Base-by-base conservation (phyloP, 2,113 vertebrate genomes). In the Syrrhaptes paradoxus region DNA sequence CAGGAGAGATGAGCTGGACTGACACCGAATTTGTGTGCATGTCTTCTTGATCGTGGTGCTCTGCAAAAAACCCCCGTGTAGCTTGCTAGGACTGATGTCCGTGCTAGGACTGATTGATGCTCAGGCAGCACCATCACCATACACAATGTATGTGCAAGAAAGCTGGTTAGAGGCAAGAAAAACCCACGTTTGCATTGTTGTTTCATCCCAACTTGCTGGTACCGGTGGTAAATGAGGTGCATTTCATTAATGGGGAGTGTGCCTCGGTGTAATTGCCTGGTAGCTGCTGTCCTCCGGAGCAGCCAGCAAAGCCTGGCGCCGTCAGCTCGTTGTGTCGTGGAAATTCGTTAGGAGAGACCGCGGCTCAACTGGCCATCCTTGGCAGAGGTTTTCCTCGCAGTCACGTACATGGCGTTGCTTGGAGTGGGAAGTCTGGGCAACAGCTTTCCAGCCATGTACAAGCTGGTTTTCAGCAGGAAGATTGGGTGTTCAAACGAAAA, bases 71-170 rank as follows among this genome's bases (percentile, higher is more conserved):
- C n/a, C n/a, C n/a, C 25, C 0, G 0, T n/a, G n/a, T n/a, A n/a
- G n/a, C n/a, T n/a, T 2, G 4, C 58, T 16, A 18, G 46, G n/a
- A 17, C 52, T 21, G 63, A n/a, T n/a, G n/a, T n/a, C 25, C 0
- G 0, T 2, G 4, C 58, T 16, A 18, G 46, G n/a, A 17, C 52
- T 21, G 63, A 14, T 5, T 21, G 63, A 14, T 5, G 22, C 26
- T 51, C 6, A 9, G 48, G 34, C 70, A 34, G 43, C 41, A 28
- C 57, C 65, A 14, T 61, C 41, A 46, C 36, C n/a, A 2, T 38
- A 10, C 54, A 16, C 51, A 24, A 11, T 4, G 24, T 1, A 0
- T 32, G 3, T 10, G 51, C 9, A 55, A 13, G 19, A 49, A 29
- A 55, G 46, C 38, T 54, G 28, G 71, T 10, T 8, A 32, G 22